phyloP scores from a whole-genome alignment of 2,113 vertebrate genomes.

The Chaetura pelagica region DNA sequence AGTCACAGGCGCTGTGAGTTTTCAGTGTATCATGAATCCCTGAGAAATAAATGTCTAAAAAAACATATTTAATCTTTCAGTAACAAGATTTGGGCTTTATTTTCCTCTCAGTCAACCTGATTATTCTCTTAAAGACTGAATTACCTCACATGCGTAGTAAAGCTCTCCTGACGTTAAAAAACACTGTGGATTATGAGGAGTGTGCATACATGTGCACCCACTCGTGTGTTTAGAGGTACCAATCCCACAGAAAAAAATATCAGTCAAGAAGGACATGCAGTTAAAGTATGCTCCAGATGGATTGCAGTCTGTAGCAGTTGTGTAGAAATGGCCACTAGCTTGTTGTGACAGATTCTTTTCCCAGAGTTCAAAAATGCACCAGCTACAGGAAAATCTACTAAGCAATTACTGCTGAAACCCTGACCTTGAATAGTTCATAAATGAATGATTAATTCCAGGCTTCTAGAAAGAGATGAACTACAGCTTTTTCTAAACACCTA shows the following conservation, averaged over 20 bases:
- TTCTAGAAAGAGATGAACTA: not conserved
- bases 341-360: not conserved
- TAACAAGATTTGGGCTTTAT: not conserved
- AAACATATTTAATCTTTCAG: not conserved
- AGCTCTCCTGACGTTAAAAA: not conserved
- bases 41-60: not conserved
- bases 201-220: rapidly evolving
- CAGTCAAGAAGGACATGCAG: not conserved
- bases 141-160: not conserved
- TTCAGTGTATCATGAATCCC: not conserved
- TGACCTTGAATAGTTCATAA: not conserved
- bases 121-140: not conserved
- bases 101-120: not conserved
- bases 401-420: not conserved
- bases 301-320: not conserved
- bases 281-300: not conserved
- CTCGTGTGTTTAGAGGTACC: not conserved
- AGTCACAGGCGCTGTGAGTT: not conserved
- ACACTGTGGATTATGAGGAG: not conserved
- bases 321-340: not conserved
- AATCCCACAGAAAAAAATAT: not conserved
- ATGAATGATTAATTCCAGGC: not conserved
- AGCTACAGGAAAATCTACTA: not conserved
- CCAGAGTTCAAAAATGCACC: not conserved
- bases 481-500: not conserved